phyloP scores from a whole-genome alignment of 2,113 vertebrate species.

The Microtus richardsoni region DNA sequence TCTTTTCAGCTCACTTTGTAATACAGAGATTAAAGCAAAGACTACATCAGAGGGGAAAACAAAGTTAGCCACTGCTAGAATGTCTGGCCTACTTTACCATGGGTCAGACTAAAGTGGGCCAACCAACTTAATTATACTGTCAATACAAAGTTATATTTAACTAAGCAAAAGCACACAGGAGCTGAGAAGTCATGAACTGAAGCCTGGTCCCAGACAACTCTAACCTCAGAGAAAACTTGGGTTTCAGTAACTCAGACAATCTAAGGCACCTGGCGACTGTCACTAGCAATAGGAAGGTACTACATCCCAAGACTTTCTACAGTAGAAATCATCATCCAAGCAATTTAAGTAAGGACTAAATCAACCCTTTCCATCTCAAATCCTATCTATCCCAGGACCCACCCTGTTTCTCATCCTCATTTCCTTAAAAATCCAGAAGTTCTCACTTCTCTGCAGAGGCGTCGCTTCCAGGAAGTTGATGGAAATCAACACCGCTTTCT shows the following conservation, averaged over 20 bases:
- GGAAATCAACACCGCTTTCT: not conserved
- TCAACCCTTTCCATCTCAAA: not conserved
- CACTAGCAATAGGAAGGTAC: constrained; percentile 75
- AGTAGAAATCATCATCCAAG: constrained; percentile 33
- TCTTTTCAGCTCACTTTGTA: constrained; percentile 26
- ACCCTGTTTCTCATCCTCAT: constrained; percentile 15
- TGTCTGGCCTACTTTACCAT: not conserved
- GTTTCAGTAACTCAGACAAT: constrained; percentile 36
- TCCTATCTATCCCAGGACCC: constrained; percentile 8
- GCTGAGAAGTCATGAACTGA: not conserved
- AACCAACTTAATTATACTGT: not conserved
- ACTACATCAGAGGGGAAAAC: not conserved
- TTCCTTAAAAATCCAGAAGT: constrained; percentile 63
- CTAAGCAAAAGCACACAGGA: not conserved
- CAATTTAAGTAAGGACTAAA: not conserved
- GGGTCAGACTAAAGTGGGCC: not conserved
- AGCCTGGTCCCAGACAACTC: not conserved
- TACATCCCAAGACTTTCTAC: constrained; percentile 68
- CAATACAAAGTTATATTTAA: constrained; percentile 37
- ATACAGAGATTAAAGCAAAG: constrained; percentile 36
- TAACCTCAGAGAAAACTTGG: not conserved
- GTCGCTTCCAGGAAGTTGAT: constrained; percentile 13
- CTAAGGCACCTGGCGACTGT: constrained; percentile 45
- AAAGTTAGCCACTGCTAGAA: not conserved
- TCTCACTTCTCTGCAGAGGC: constrained; percentile 60